Evolutionary conservation across 1,140 invertebrate genomes (phyloP).

Genomic region (Mamestra configurata): DNA sequence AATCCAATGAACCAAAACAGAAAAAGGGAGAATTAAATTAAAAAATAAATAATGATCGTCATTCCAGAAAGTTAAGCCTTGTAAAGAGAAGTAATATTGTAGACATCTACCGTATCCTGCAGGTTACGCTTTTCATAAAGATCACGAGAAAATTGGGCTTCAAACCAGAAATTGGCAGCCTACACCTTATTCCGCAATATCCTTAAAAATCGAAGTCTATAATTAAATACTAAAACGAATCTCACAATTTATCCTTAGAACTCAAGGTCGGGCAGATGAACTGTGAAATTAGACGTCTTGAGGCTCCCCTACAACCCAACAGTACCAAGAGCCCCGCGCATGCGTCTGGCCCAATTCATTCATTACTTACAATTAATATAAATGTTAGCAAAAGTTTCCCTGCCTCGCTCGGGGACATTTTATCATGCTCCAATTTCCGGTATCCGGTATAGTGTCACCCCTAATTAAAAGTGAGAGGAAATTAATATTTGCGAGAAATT

Average conservation of each 20-base stretch:
- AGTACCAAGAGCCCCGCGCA: not conserved
- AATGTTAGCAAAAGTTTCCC: slow-evolving; percentile 38
- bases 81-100: too few relatives aligned
- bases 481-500: slow-evolving; percentile 44
- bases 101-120: too few relatives aligned
- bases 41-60: too few relatives aligned
- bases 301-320: not conserved
- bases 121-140: too few relatives aligned
- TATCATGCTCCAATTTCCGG: slow-evolving; percentile 58
- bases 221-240: slow-evolving; percentile 5
- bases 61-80: too few relatives aligned
- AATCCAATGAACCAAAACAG: too few relatives aligned
- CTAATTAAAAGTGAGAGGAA: slow-evolving; percentile 54
- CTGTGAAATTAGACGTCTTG: slow-evolving; percentile 33
- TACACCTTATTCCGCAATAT: not conserved
- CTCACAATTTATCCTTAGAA: not conserved
- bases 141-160: too few relatives aligned
- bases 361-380: slow-evolving; percentile 41
- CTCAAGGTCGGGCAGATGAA: slow-evolving; percentile 26
- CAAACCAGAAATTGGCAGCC: too few relatives aligned
- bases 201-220: slow-evolving; percentile 7
- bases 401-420: slow-evolving; percentile 30
- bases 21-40: too few relatives aligned
- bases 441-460: slow-evolving; percentile 47
- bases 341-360: slow-evolving; percentile 33